These are phyloP conservation scores for Drosophila borealis DNA, from an alignment of 2,888 invertebrate genomes.

Conservation along the genomic window DNA sequence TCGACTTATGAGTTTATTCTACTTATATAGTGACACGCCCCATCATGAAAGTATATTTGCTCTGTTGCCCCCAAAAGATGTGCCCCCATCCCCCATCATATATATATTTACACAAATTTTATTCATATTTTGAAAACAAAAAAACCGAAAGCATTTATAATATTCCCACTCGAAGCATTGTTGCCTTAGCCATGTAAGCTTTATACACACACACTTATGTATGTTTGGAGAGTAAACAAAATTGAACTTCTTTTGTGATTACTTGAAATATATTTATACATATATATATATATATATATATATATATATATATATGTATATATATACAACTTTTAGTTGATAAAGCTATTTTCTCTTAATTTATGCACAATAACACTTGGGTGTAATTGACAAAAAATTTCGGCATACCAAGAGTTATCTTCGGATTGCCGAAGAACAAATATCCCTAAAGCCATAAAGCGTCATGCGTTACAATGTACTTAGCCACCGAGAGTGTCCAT, in stretches of 20 bases:
- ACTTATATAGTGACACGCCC: neutral
- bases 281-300: no score
- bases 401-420: neutral
- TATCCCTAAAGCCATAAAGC: neutral
- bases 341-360: neutral
- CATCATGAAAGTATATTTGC: neutral
- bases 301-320: neutral
- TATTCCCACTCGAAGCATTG: neutral
- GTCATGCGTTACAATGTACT: neutral
- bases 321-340: neutral
- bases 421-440: neutral
- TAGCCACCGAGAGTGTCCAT: neutral
- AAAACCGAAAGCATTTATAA: neutral
- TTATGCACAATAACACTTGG: neutral
- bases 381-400: neutral
- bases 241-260: neutral
- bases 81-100: neutral
- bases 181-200: slow-evolving; percentile 13
- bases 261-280: neutral
- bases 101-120: neutral
- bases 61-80: neutral
- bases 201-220: neutral
- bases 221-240: neutral
- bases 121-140: neutral
- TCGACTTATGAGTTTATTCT: neutral